Evolutionary conservation across 2,888 invertebrate species (phyloP), one percentile per base, ranked within the genome.

Genomic region (Thereva nobilitata): DNA sequence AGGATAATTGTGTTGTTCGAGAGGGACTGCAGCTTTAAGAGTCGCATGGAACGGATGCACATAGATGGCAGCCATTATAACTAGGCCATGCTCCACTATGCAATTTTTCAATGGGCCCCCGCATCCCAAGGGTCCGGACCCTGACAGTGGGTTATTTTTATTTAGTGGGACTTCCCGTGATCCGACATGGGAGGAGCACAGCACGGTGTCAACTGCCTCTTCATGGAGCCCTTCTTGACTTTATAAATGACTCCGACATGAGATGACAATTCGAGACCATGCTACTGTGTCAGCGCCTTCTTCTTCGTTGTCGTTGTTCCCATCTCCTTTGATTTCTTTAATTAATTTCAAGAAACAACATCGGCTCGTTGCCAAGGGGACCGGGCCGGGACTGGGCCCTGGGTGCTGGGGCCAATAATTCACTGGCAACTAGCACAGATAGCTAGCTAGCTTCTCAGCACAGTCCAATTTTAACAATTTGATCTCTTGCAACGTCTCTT

Each of bases 201-300:
- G 5, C 3, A 6, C 38, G n/a, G 38, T 6, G 12, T 37, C 8
- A 23, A 53, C 35, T 50, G 7, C 50, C 7, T 50, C 37, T 40
- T 53, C 38, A 23, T 23, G 23, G 23, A 23, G 23, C 23, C n/a
- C 9, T 10, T 53, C 53, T 4, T 10, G 40, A 35, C 10, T 8
- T 66, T 49, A 66, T 66, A 66, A 66, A 66, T 66, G 66, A 59
- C 44, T 59, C 12, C 41, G 59, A 59, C 47, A 66, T 56, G 49
- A 66, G 66, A 66, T 66, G 66, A 66, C 59, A 66, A 56, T 66
- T 45, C 59, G 44, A 45, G 53, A 59, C 38, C 52, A 59, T 53
- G 52, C 53, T 66, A 59, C 66, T 23, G 38, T 66, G 66, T 66
- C 66, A 66, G 66, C 66, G 42, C 47, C 52, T 59, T 45, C 52